Base-by-base conservation (phyloP, 2,888 invertebrate species). In the Chymomyza fuscimana region DNA sequence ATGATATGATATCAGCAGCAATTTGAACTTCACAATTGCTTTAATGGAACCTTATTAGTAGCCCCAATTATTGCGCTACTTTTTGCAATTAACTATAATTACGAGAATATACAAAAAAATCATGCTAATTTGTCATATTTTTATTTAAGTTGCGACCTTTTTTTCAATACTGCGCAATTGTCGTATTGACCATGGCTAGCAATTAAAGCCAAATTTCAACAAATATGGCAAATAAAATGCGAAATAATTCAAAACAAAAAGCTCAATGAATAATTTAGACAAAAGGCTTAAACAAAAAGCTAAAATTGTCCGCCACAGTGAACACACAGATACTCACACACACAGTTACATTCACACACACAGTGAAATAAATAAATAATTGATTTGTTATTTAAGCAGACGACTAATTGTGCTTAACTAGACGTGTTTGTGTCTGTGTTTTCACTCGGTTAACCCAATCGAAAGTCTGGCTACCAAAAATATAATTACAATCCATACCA, bases 381-480 rank as follows among this genome's bases (percentile, higher is more conserved):
- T 85, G 78, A 85, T 84, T 80, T 77, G 74, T 77, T 82, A 74
- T 86, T 79, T 65, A 72, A 76, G 76, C 76, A 69, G 72, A 76
- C 68, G 76, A 81, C 81, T 76, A 85, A 83, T 83, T 83, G 81
- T 77, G 71, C 63, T 73, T 66, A 75, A 72, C 73, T 75, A 51
- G 69, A 66, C 68, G 69, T 67, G 62, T 72, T 40, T 60, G 51
- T 69, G 16, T 60, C 16, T 58, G 40, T 63, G 32, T 64, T 66
- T 74, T 32, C 56, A 58, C 40, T 36, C 52, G 66, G 63, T 62
- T 62, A 51, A 29, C 51, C 52, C 63, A 58, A 16, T 16, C 59
- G 32, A 73, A 25, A 63, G 19, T n/a, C 9, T 6, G 52, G 16
- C 52, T n/a, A 54, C 52, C 16, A 46, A 66, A 75, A 71, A 73